phyloP scores from a whole-genome alignment of 1,140 invertebrate genomes.

The Panagrolaimus sp. region DNA sequence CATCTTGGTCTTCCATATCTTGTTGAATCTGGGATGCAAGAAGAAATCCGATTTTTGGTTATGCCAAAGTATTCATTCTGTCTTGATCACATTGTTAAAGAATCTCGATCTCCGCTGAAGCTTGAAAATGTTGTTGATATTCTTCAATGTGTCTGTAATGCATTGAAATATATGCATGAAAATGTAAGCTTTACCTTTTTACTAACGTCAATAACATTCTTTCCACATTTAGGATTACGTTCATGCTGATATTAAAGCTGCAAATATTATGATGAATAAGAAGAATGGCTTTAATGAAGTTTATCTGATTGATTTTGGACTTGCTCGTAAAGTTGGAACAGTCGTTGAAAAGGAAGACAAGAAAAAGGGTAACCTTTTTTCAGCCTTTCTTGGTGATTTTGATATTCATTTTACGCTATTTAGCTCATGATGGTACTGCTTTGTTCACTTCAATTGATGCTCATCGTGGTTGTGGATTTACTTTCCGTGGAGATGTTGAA shows the following conservation, averaged over 20 bases:
- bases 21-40: constrained; percentile 35
- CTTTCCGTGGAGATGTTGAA: constrained; percentile 42
- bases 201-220: not conserved
- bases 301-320: constrained; percentile 42
- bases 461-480: constrained; percentile 67
- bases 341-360: constrained; percentile 34
- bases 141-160: constrained; percentile 29
- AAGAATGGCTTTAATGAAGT: constrained; percentile 29
- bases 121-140: constrained; percentile 23
- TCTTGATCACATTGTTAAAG: constrained; percentile 33
- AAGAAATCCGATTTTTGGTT: constrained; percentile 37
- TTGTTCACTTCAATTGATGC: constrained; percentile 92
- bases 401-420: no score
- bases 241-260: constrained; percentile 44
- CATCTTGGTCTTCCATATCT: constrained; percentile 34
- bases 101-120: constrained; percentile 15
- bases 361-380: constrained; percentile 58
- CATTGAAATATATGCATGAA: constrained; percentile 42
- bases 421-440: constrained; percentile 87
- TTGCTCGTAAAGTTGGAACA: constrained; percentile 34
- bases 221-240: constrained; percentile 39
- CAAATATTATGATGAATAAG: constrained; percentile 38
- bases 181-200: constrained; percentile 25
- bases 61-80: constrained; percentile 42
- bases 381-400: no score